Base-by-base conservation (phyloP, 2,888 invertebrate genomes). In the Reticulitermes lucifugus region DNA sequence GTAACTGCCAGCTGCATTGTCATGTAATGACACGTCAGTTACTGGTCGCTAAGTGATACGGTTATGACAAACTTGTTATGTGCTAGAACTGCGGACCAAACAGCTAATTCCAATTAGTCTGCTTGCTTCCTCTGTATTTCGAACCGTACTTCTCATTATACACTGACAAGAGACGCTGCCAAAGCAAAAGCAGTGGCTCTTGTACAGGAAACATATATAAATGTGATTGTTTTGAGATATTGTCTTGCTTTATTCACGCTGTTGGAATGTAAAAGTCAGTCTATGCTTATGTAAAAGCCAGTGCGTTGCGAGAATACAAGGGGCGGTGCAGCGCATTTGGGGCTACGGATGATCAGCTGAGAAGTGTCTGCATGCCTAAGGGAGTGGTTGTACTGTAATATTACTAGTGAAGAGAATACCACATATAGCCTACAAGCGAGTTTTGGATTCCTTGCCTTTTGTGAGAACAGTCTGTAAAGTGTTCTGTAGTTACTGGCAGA, bases 1-100 rank as follows among this genome's bases (percentile, higher is more conserved):
- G 2, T 9, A 9, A 55, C 14, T 55, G 51, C 1, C 51, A 55
- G 51, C 46, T 46, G 46, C 46, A 9, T 9, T 46, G 46, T 46
- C 10, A 46, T 46, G 46, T 55, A 9, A 55, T 14, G 51, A 89
- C 90, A 65, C 6, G 12, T 7, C 21, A 41, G 83, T 25, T n/a
- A 75, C 43, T 65, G 65, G 10, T n/a, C 65, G 65, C 65, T 65
- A n/a, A n/a, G 65, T n/a, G 65, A 65, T n/a, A 65, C 22, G 22
- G 4, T 6, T 65, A n/a, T 18, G 18, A 59, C 14, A 59, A 59
- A 59, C 59, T 5, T 59, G 4, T 21, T 18, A 59, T 18, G 21
- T 21, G 18, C 10, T 46, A 46, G 10, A 59, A 59, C 18, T 22
- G 25, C 65, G 10, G n/a, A 12, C n/a, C 65, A n/a, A n/a, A 65